Conservation (phyloP, 2,113 vertebrate species). For the Corythornis cristatus region DNA sequence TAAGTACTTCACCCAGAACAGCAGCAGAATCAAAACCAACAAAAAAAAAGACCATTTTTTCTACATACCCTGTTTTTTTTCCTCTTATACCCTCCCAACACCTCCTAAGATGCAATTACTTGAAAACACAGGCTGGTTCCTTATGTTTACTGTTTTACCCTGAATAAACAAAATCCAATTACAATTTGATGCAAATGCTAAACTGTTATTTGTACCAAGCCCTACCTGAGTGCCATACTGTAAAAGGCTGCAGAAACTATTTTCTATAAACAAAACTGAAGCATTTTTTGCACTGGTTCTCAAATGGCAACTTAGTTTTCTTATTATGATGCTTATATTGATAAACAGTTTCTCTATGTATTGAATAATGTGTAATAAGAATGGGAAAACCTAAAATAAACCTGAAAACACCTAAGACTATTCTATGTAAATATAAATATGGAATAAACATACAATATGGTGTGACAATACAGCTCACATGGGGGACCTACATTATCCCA, state of each 20-base stretch:
- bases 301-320: neutral
- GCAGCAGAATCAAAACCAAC: neutral
- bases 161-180: neutral
- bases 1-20: slow-evolving; percentile 45
- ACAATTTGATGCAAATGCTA: neutral
- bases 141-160: neutral
- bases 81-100: neutral
- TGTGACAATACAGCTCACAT: neutral
- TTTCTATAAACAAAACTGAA: neutral
- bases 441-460: neutral
- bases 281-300: neutral
- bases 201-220: neutral
- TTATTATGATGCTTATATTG: neutral
- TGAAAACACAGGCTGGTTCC: neutral
- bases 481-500: neutral
- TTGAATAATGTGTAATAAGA: neutral
- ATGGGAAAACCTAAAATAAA: neutral
- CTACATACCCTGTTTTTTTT: neutral
- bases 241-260: neutral
- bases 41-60: neutral
- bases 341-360: neutral
- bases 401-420: neutral
- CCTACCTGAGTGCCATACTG: neutral
- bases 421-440: neutral
- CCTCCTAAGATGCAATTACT: neutral